Evolutionary conservation across 2,113 vertebrate genomes (phyloP), one percentile per base, ranked within the genome.

Genomic region (Myrmecobius fasciatus): DNA sequence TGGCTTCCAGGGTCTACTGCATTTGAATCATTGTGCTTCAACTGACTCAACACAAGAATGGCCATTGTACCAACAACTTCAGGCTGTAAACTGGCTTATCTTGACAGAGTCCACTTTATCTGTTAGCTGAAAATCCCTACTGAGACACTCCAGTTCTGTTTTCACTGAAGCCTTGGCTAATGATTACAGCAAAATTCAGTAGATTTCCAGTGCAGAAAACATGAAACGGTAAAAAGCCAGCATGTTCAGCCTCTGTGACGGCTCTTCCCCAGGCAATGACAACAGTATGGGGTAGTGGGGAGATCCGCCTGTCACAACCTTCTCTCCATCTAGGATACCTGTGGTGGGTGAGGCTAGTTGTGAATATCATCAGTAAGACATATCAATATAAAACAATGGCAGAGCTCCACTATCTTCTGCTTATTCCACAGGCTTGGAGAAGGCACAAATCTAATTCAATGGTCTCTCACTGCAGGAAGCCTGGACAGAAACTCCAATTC

Each of bases 21-120:
- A 25, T 91, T 90, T 94, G 96, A 97, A 97, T 90, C 96, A 94
- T 96, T 95, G 94, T n/a, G 53, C 89, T 48, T 89, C 95, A 10
- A 89, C 93, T 89, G 52, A 90, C 94, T 95, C n/a, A 1, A 9
- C 93, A 94, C 96, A 97, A 98, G 97, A 95, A 93, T 0, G 7
- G 52, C 75, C 28, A 25, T 93, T 83, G 7, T 91, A 95, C 92
- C 25, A 43, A 95, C 43, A 22, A n/a, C 94, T 96, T 97, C 52
- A 43, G 26, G 95, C 26, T 49, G 54, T n/a, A 43, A 94, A 48
- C 91, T 90, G 92, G 53, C 92, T 54, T 31, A n/a, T 96, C 49
- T 94, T 91, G 52, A 89, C 91, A 95, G 90, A 96, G 92, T 60
- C 94, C 97, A 52, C 93, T 98, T 97, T 95, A 91, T 54, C 56